Percentiles rank a stretch among this genome's conserved stretches.
phyloP scores from a whole-genome alignment of 1,140 invertebrate species.

The Euura lappo region DNA sequence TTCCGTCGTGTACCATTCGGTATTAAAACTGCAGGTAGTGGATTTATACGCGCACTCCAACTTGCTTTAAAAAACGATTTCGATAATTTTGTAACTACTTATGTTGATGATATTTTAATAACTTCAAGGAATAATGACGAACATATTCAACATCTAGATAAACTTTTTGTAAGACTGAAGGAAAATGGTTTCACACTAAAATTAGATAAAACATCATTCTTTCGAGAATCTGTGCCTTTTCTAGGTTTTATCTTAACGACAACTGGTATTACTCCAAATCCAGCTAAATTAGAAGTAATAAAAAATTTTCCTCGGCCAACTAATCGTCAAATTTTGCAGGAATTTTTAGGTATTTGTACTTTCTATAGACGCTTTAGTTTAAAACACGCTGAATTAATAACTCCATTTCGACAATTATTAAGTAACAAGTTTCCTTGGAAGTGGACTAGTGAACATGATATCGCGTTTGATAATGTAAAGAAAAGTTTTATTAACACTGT shows the following conservation, averaged over 20 bases:
- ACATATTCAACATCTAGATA: constrained; percentile 20
- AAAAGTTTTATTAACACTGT: constrained; percentile 17
- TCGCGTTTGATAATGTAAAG: constrained; percentile 21
- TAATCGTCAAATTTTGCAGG: constrained; percentile 25
- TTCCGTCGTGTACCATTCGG: constrained; percentile 46
- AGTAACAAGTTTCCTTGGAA: constrained; percentile 13
- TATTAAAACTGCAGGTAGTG: constrained; percentile 42
- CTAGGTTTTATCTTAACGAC: constrained; percentile 38
- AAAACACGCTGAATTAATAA: constrained; percentile 13
- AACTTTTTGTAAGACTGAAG: background rate
- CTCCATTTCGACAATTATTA: constrained; percentile 21
- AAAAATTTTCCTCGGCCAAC: constrained; percentile 37
- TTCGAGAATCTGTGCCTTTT: constrained; percentile 30
- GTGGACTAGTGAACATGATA: constrained; percentile 13
- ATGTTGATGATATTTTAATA: background rate
- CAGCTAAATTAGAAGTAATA: constrained; percentile 40
- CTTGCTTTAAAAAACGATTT: background rate
- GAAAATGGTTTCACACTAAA: constrained; percentile 12
- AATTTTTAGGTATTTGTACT: constrained; percentile 19
- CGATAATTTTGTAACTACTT: background rate
- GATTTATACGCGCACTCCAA: constrained; percentile 34
- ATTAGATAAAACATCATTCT: constrained; percentile 21
- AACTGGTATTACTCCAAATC: constrained; percentile 38
- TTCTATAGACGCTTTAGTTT: constrained; percentile 21
- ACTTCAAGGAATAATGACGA: background rate